Evolutionary conservation across 2,797 vertebrate species (phyloP), one percentile per base, ranked within the genome.

Genomic region (Lacerta viridis): DNA sequence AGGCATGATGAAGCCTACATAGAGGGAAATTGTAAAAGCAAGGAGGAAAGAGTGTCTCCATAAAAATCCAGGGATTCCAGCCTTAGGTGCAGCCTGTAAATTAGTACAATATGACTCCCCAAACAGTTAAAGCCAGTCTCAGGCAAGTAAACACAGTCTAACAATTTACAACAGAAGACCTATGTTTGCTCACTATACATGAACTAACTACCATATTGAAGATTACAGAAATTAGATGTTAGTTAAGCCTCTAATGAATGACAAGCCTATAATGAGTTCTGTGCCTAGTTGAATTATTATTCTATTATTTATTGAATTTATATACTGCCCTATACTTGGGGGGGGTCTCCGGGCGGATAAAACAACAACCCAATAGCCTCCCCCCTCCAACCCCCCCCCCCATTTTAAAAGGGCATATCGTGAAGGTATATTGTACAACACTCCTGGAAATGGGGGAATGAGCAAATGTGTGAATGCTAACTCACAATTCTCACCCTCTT

Each of bases 1-100:
- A n/a, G 64, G 0, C 78, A n/a, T 36, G 66, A 2, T 1, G 43
- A 55, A 27, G 46, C 71, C 17, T 2, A 2, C 0, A 0, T 78
- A 80, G 15, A 3, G 36, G 75, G 75, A 36, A 59, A 46, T 87
- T 0, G 33, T 72, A 89, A 43, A n/a, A 79, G 75, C 10, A 50
- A 43, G 27, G 29, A 7, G 3, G 15, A 20, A 55, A 39, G 10
- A 13, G 86, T 80, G 74, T 4, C 1, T 78, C 0, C 3, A 74
- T 50, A 33, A 41, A 68, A 18, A 43, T 71, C 71, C 46, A 68
- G 7, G 72, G 27, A 55, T 72, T 43, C 23, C 46, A 79, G 39
- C 17, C 29, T 7, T 27, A 82, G 29, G 25, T 29, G 17, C 13
- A 36, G 39, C 50, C 72, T 66, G 1, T 43, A 15, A 33, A 50